phyloP scores from a whole-genome alignment of 2,797 vertebrate genomes.

The Pangasius macronema region DNA sequence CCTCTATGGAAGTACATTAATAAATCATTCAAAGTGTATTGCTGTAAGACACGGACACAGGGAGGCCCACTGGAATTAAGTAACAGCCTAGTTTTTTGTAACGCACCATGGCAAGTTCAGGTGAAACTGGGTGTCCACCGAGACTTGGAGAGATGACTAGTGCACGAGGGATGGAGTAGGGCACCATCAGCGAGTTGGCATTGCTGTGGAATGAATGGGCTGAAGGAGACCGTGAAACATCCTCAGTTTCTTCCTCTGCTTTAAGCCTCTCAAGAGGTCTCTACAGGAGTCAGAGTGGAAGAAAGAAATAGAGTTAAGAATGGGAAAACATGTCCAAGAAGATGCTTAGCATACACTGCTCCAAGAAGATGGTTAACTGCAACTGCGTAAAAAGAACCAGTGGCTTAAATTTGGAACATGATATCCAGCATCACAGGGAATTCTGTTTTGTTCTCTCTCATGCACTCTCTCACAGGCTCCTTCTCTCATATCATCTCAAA shows the following conservation, averaged over 20 bases:
- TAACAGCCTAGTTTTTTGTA: slow-evolving; percentile 5
- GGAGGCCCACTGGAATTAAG: slow-evolving; percentile 15
- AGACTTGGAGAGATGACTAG: slow-evolving; percentile 62
- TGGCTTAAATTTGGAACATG: not conserved
- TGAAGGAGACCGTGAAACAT: slow-evolving; percentile 45
- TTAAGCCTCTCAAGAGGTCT: slow-evolving; percentile 46
- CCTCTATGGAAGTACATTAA: not conserved
- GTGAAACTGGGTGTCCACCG: slow-evolving; percentile 72
- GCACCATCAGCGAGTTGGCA: slow-evolving; percentile 51
- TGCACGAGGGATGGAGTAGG: slow-evolving; percentile 62
- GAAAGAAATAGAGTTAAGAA: not conserved
- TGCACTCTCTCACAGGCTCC: not conserved
- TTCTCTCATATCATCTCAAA: not conserved
- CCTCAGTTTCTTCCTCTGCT: slow-evolving; percentile 59
- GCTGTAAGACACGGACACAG: slow-evolving; percentile 23
- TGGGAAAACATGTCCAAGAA: not conserved
- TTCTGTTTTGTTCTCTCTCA: not conserved
- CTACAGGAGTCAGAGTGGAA: slow-evolving; percentile 57
- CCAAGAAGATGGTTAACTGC: not conserved
- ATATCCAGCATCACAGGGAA: not conserved
- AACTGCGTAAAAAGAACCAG: not conserved
- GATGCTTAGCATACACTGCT: not conserved
- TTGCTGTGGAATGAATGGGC: not conserved
- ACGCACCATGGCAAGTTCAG: slow-evolving; percentile 77
- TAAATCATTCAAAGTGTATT: not conserved